Percentiles rank a stretch among this genome's conserved stretches.
phyloP scores from a whole-genome alignment of 2,113 vertebrate genomes.

The Haplochromis vanheusdeni region DNA sequence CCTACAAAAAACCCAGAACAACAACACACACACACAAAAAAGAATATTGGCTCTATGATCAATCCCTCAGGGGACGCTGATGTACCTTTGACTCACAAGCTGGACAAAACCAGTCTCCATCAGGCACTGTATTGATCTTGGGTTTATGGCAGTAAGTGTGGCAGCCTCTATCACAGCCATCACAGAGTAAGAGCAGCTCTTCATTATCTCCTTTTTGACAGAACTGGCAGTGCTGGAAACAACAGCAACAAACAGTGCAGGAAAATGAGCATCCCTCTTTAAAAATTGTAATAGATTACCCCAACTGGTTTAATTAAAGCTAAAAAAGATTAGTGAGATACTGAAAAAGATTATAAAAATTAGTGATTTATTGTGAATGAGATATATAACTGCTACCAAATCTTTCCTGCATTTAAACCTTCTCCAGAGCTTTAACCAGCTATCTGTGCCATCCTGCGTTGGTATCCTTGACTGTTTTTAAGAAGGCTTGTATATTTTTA shows the following conservation, averaged over 20 bases:
- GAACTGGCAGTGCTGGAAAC: constrained; percentile 87
- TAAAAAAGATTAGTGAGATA: background rate
- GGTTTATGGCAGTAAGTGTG: constrained; percentile 95
- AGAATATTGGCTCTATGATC: background rate
- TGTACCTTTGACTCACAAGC: constrained; percentile 91
- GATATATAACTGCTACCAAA: background rate
- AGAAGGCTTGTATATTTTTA: background rate
- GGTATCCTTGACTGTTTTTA: background rate
- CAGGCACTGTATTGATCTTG: constrained; percentile 90
- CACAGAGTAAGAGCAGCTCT: constrained; percentile 91
- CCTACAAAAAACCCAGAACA: too few relatives aligned
- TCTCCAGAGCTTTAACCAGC: background rate
- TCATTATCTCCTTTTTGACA: constrained; percentile 94
- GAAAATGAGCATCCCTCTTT: background rate
- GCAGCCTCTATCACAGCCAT: constrained; percentile 93
- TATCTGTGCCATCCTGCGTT: background rate
- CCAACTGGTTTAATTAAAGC: background rate
- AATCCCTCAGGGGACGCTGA: background rate
- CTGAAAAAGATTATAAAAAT: background rate
- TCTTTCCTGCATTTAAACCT: background rate
- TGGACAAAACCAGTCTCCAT: constrained; percentile 95
- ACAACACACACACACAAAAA: background rate
- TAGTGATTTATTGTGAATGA: background rate
- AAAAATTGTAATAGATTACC: background rate
- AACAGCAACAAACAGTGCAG: background rate